A percentile compares a stretch with the other conserved stretches of the same genome.
phyloP scores from a whole-genome alignment of 2,113 vertebrate species.

The Larimichthys polyactis region DNA sequence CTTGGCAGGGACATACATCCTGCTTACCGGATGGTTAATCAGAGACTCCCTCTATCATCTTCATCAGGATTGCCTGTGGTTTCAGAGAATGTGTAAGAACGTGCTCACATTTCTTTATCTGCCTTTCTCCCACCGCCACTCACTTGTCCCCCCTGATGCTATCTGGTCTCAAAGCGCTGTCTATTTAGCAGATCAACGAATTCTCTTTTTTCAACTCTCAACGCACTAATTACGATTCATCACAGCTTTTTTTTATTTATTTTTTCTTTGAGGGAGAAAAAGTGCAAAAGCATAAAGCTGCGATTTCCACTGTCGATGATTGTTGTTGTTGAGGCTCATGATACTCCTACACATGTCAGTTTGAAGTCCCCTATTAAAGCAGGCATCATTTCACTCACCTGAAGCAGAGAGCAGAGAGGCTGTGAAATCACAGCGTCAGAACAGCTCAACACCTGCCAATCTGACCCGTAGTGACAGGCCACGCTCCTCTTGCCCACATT shows the following conservation, averaged over 20 bases:
- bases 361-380: constrained; percentile 61
- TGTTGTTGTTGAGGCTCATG: constrained; percentile 36
- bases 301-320: constrained; percentile 26
- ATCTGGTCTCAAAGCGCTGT: constrained; percentile 72
- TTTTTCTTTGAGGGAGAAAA: constrained; percentile 36
- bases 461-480: constrained; percentile 76
- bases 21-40: constrained; percentile 80
- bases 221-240: constrained; percentile 66
- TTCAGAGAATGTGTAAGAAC: constrained; percentile 70
- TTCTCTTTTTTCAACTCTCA: constrained; percentile 49
- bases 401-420: constrained; percentile 67
- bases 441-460: constrained; percentile 79
- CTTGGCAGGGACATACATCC: constrained; percentile 66
- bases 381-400: constrained; percentile 75
- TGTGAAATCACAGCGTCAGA: constrained; percentile 78
- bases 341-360: constrained; percentile 56
- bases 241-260: constrained; percentile 53
- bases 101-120: constrained; percentile 78
- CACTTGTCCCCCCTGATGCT: constrained; percentile 72
- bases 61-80: constrained; percentile 75
- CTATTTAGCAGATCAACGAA: constrained; percentile 73
- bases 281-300: constrained; percentile 19
- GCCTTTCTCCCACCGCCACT: constrained; percentile 52
- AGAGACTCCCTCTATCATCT: constrained; percentile 77
- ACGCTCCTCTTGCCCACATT: constrained; percentile 75